Evolutionary conservation across 2,113 vertebrate species (phyloP).

Genomic region (Clarias magur): DNA sequence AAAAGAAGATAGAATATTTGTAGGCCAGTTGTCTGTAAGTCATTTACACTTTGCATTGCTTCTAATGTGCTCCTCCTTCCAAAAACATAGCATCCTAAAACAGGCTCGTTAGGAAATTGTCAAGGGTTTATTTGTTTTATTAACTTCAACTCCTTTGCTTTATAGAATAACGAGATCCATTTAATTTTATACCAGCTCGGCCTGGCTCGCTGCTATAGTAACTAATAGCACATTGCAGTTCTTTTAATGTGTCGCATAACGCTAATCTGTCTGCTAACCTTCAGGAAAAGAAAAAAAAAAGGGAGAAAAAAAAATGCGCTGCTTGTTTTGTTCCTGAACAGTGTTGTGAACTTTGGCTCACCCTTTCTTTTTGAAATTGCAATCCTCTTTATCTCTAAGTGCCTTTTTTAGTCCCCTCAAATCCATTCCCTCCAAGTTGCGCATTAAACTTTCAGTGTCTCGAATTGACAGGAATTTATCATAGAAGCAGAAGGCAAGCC

Average conservation of each 20-base stretch:
- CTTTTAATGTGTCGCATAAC: conserved; percentile 23
- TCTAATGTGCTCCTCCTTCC: neutral
- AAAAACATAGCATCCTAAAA: neutral
- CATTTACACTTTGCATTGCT: neutral
- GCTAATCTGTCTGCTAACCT: conserved; percentile 25
- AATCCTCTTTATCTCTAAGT: conserved; percentile 72
- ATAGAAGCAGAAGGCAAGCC: conserved; percentile 10
- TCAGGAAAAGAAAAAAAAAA: neutral
- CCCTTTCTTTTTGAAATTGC: conserved; percentile 68
- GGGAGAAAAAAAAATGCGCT: neutral
- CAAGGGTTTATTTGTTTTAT: neutral
- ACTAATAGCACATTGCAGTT: conserved; percentile 23
- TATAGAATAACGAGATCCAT: neutral
- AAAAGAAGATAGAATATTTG: conserved; percentile 9
- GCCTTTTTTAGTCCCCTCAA: conserved; percentile 63
- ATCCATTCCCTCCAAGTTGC: conserved; percentile 68
- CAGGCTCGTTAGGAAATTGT: neutral
- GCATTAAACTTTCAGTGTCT: conserved; percentile 62
- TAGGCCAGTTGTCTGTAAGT: neutral
- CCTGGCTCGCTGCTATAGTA: conserved; percentile 3
- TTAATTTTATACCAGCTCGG: neutral
- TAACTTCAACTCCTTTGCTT: neutral
- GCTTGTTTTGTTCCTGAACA: conserved; percentile 57
- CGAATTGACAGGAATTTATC: conserved; percentile 40
- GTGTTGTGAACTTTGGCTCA: conserved; percentile 69